Evolutionary conservation across 2,113 vertebrate species (phyloP), one percentile per base, ranked within the genome.

Genomic region (Gambusia affinis): DNA sequence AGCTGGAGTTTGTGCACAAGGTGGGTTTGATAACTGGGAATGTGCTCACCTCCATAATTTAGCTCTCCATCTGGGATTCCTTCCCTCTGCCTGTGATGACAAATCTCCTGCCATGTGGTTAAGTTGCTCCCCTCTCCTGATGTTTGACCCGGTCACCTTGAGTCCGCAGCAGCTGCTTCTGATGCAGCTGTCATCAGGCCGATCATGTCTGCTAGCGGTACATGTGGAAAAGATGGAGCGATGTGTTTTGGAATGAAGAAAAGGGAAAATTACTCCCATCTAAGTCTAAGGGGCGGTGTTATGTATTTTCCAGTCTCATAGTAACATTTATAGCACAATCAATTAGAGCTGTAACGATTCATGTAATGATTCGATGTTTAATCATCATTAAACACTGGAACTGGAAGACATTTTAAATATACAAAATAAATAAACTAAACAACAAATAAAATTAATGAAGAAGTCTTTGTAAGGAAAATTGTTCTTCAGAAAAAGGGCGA

Each of bases 1-100:
- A 99, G 89, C 94, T 99, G 85, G 97, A 99, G 89, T 98, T 99
- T 81, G 90, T 99, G 73, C 98, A 99, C 91, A 99, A 99, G 97
- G 98, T 98, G 86, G 82, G 94, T 81, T 78, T 70, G 24, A 73
- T 15, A 67, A 44, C 64, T 37, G 33, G n/a, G 10, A 57, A 39
- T 4, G 22, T 65, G 28, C 35, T 8, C 12, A 6, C 35, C 22
- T 65, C 62, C 44, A 47, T 47, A 47, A 19, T 17, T 19, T 47
- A 57, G 24, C 51, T 57, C 10, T 24, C 44, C 51, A 57, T 57
- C 22, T 57, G 51, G 51, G 51, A 24, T 57, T 57, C 8, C 24
- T 57, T 57, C 51, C 44, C 51, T 10, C 51, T 57, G 51, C 51
- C 51, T n/a, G 51, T 57, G 51, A 37, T 33, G 35, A 65, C 24